Evolutionary conservation across 1,140 invertebrate species (phyloP).

Genomic region (Saccostrea echinata): DNA sequence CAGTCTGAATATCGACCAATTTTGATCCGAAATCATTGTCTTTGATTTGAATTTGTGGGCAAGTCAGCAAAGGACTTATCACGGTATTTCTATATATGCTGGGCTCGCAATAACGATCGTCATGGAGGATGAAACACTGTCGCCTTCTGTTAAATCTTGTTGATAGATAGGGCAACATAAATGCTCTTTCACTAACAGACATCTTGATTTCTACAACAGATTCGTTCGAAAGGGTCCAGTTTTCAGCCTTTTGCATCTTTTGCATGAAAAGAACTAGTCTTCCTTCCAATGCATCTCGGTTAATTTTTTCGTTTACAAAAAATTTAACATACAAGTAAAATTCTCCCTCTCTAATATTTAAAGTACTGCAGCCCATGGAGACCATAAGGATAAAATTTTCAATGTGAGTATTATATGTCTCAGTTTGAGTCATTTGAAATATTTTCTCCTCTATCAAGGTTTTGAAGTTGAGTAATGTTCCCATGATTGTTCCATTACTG

Average conservation of each 20-base stretch:
- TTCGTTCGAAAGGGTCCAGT: neutral
- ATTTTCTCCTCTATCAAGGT: neutral
- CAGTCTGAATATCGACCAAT: neutral
- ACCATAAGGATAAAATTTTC: neutral
- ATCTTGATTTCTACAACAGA: neutral
- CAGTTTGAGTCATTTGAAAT: neutral
- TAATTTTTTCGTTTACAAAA: neutral
- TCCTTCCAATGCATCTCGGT: neutral
- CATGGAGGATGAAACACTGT: neutral
- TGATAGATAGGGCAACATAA: neutral
- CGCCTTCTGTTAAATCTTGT: neutral
- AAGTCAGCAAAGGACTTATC: neutral
- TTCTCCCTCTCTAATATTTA: neutral
- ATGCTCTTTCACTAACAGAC: neutral
- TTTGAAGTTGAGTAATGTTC: neutral
- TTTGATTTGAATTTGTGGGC: constrained; percentile 2
- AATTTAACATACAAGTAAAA: neutral
- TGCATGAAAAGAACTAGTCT: neutral
- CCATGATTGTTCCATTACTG: neutral
- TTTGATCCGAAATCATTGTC: neutral
- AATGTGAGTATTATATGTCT: neutral
- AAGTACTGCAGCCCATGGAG: neutral
- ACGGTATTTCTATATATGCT: neutral
- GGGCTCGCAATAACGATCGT: neutral
- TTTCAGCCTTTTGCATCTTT: neutral